Evolutionary conservation across 2,113 vertebrate species (phyloP), one percentile per base, ranked within the genome.

Genomic region (Pseudorectes ferrugineus): DNA sequence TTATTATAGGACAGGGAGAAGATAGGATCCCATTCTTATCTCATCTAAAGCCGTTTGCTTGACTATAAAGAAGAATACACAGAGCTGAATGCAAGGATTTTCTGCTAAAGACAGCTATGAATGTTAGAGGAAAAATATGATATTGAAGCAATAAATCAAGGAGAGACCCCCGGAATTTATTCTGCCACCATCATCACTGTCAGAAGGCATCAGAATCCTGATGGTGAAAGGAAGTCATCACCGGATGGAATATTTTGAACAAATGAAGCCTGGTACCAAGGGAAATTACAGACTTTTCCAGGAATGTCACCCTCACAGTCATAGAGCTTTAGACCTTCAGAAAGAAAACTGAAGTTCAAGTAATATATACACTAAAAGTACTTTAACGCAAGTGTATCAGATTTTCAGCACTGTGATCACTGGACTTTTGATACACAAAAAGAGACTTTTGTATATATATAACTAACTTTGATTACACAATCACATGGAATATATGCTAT

Each of bases 261-360:
- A 95, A 97, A 96, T 92, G 85, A 96, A 94, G 40, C 28, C 42
- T 59, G 35, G 91, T 80, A 58, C 57, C 97, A 83, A 93, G 97
- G 97, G 97, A 97, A 97, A 97, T 97, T 93, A 95, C 74, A 92
- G 58, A 63, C 42, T 94, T 96, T 74, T 75, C 45, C 65, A 89
- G 74, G 78, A 96, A 96, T 96, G 95, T 97, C 93, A 97, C 83
- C 93, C 93, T 97, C 61, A 81, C 77, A 89, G 55, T 58, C 70
- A 70, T 57, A 70, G 91, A 92, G 63, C 40, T 92, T 83, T 46
- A 95, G 58, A 48, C 55, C 63, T 95, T 75, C 75, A 86, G 63
- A 91, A n/a, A 79, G 13, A 91, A 93, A 85, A 24, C n/a, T 85
- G 52, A 95, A 89, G 5, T 75, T 90, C 52, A 79, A 65, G 29